These are phyloP conservation scores for Galleria mellonella DNA, from an alignment of 1,140 invertebrate species.

Conservation along the genomic window DNA sequence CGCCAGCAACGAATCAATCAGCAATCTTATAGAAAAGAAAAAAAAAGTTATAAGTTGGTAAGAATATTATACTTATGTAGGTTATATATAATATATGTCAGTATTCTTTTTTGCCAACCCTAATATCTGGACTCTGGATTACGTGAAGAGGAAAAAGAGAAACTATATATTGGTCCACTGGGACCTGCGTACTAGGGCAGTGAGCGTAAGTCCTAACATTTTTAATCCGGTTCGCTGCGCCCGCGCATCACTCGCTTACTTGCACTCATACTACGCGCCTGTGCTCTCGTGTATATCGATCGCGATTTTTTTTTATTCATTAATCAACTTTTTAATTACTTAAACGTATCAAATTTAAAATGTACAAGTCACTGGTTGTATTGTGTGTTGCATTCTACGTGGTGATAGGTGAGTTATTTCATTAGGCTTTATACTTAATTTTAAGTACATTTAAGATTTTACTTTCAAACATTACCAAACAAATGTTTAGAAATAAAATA, in stretches of 20 bases:
- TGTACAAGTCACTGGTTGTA: slow-evolving; percentile 46
- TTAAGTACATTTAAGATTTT: neutral
- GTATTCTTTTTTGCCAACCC: too few species aligned
- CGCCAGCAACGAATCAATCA: too few species aligned
- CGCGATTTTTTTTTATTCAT: slow-evolving; percentile 1
- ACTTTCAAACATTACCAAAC: neutral
- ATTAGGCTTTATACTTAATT: neutral
- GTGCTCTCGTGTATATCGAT: slow-evolving; percentile 18
- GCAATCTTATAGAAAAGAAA: too few species aligned
- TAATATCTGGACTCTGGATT: too few species aligned
- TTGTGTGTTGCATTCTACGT: slow-evolving; percentile 45
- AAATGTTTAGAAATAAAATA: too few species aligned
- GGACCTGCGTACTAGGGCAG: slow-evolving; percentile 16
- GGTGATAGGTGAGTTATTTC: slow-evolving; percentile 37
- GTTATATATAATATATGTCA: too few species aligned
- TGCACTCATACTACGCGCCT: slow-evolving; percentile 22
- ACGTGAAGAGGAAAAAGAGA: neutral
- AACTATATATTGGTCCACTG: slow-evolving; percentile 16
- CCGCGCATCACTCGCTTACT: slow-evolving; percentile 45
- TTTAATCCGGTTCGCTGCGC: slow-evolving; percentile 48
- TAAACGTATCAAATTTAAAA: slow-evolving; percentile 8
- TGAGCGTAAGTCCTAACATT: slow-evolving; percentile 22
- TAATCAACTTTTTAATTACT: neutral
- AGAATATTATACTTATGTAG: too few species aligned
- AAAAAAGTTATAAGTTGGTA: too few species aligned